Conservation (phyloP, 2,888 invertebrate genomes). For the Clusia tigrina region DNA sequence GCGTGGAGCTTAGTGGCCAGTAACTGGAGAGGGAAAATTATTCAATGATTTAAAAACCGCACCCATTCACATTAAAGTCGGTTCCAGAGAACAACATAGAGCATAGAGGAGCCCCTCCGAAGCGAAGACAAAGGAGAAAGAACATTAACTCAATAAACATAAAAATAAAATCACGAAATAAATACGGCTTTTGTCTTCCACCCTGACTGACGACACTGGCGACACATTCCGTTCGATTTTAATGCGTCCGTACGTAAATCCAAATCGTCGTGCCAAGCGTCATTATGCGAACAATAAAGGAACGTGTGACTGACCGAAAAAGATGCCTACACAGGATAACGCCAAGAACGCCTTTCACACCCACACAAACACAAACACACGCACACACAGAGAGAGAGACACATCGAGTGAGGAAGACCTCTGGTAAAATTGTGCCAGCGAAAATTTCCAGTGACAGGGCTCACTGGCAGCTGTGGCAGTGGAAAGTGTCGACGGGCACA, state of each 20-base stretch:
- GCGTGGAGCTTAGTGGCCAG: too few species aligned
- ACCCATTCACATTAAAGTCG: not conserved
- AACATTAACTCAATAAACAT: not conserved
- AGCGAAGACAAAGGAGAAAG: not conserved
- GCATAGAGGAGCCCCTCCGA: too few species aligned
- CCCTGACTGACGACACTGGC: not conserved
- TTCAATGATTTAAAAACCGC: not conserved
- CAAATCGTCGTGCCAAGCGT: not conserved
- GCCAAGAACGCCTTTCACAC: not conserved
- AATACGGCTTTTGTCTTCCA: not conserved
- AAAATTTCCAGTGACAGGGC: too few species aligned
- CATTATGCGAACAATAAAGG: conserved; percentile 11
- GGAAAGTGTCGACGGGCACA: too few species aligned
- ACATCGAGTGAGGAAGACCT: not conserved
- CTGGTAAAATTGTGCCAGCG: too few species aligned
- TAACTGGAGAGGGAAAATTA: too few species aligned
- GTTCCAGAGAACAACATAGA: not conserved
- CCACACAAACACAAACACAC: not conserved
- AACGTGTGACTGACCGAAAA: conserved; percentile 31
- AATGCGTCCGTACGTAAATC: conserved; percentile 3
- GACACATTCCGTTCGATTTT: not conserved
- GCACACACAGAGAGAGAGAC: not conserved
- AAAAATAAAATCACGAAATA: conserved; percentile 13
- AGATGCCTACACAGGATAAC: conserved; percentile 26
- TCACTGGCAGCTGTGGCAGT: too few species aligned